Evolutionary conservation across 2,797 vertebrate genomes (phyloP).

Genomic region (Lepus townsendii): DNA sequence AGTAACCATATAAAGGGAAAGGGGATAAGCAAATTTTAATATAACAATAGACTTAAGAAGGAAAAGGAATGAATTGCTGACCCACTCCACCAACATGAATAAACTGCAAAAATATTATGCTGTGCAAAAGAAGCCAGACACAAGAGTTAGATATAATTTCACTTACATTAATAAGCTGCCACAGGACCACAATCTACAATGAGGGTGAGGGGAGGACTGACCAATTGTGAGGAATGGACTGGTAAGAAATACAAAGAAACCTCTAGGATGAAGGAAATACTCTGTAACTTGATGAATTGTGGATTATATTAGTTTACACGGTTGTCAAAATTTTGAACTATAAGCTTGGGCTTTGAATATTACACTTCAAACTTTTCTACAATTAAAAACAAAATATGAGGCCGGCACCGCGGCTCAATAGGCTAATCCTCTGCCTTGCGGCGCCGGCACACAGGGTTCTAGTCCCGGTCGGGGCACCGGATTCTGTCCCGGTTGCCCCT

Average conservation of each 20-base stretch:
- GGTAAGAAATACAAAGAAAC: slow-evolving; percentile 55
- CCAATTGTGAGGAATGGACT: not conserved
- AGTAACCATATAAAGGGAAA: slow-evolving; percentile 19
- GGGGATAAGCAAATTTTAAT: slow-evolving; percentile 13
- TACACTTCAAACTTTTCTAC: slow-evolving; percentile 38
- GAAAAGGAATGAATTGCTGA: slow-evolving; percentile 45
- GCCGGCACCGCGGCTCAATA: not conserved
- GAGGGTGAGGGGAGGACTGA: too few species aligned
- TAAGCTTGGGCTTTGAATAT: not conserved
- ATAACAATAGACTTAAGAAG: slow-evolving; percentile 54
- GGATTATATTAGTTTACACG: not conserved
- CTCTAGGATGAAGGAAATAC: not conserved
- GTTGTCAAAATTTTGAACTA: slow-evolving; percentile 58
- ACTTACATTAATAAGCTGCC: not conserved
- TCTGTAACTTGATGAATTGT: not conserved
- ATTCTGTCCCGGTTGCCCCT: too few species aligned
- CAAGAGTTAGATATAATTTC: not conserved
- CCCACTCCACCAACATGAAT: slow-evolving; percentile 2
- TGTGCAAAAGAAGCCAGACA: slow-evolving; percentile 40
- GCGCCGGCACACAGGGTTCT: too few species aligned
- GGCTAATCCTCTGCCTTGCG: too few species aligned
- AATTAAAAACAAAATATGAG: slow-evolving; percentile 25
- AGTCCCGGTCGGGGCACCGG: too few species aligned
- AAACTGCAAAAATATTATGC: slow-evolving; percentile 44
- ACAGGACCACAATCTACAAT: not conserved